phyloP scores from a whole-genome alignment of 2,797 vertebrate species.

The Eremophila alpestris region DNA sequence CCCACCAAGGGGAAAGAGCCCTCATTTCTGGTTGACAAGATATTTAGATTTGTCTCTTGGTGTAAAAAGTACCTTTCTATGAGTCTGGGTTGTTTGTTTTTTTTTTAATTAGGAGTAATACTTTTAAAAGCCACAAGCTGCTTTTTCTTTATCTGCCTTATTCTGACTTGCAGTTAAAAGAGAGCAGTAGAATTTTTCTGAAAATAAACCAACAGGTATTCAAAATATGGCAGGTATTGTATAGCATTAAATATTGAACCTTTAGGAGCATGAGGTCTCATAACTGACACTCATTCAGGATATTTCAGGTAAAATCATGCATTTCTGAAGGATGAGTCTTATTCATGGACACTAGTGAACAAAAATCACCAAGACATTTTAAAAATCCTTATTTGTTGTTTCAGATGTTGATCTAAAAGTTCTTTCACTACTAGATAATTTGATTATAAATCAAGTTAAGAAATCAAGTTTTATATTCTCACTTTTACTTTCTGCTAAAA shows the following conservation, averaged over 20 bases:
- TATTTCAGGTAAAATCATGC: not conserved
- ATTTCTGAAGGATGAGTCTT: not conserved
- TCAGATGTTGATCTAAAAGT: not conserved
- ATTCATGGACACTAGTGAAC: not conserved
- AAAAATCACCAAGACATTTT: not conserved
- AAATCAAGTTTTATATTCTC: not conserved
- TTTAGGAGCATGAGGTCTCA: not conserved
- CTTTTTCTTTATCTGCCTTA: too few relatives aligned
- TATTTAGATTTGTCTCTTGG: not conserved
- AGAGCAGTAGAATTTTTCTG: not conserved
- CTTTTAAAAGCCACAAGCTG: not conserved
- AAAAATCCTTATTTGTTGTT: not conserved
- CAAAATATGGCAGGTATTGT: not conserved
- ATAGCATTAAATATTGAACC: not conserved
- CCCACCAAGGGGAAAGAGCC: not conserved
- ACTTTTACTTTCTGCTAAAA: not conserved
- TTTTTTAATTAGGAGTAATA: not conserved
- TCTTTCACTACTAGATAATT: not conserved
- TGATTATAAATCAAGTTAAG: not conserved
- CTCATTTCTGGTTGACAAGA: not conserved
- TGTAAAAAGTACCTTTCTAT: not conserved
- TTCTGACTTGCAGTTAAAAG: not conserved
- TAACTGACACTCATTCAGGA: not conserved
- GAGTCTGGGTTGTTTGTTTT: not conserved
- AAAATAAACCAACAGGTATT: not conserved